These are phyloP conservation scores for Brachypteracias leptosomus DNA, from an alignment of 2,113 vertebrate species.

Conservation along the genomic window DNA sequence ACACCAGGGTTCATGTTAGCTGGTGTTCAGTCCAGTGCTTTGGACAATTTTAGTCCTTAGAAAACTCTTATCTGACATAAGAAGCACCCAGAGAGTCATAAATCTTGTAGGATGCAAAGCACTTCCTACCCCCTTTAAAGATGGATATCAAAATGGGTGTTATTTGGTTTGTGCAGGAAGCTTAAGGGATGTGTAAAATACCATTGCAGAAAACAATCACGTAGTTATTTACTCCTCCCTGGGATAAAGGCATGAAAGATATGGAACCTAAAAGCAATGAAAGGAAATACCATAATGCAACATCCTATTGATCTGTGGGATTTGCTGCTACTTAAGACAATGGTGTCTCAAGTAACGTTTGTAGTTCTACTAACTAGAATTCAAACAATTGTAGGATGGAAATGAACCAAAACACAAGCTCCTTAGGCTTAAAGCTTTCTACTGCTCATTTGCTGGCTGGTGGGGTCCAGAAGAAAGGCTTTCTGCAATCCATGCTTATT, in stretches of 20 bases:
- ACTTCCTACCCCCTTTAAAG: background rate
- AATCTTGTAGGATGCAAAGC: background rate
- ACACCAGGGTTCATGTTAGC: rapidly evolving
- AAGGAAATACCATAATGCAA: background rate
- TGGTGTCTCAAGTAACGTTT: background rate
- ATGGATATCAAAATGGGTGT: background rate
- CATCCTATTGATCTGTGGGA: slow-evolving; percentile 1
- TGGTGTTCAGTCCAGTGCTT: background rate
- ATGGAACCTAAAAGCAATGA: background rate
- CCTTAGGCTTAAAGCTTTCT: background rate
- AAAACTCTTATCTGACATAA: background rate
- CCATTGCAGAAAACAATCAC: background rate
- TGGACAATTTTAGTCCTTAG: background rate
- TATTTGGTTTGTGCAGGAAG: background rate
- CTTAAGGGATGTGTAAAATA: background rate
- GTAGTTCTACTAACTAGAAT: background rate
- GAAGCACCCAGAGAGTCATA: background rate
- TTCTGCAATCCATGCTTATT: background rate
- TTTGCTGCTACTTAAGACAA: background rate
- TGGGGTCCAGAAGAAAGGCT: background rate
- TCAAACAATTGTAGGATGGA: background rate
- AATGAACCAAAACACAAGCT: background rate
- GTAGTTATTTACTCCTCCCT: background rate
- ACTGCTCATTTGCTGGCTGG: background rate
- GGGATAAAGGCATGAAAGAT: background rate